phyloP scores from a whole-genome alignment of 2,113 vertebrate genomes.

The Perca flavescens region DNA sequence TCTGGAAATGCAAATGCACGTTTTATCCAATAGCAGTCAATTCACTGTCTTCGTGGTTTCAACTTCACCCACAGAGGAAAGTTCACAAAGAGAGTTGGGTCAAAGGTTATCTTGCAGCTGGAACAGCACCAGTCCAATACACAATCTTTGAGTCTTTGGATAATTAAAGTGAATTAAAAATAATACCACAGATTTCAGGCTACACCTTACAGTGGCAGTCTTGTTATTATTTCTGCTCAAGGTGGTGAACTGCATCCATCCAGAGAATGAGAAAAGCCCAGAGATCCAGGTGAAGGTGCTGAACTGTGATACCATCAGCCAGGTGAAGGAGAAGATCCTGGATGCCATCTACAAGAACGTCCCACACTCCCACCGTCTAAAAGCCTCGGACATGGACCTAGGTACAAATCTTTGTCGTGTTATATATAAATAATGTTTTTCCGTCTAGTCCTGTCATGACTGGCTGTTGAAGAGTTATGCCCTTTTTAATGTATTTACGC shows the following conservation, averaged over 20 bases:
- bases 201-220: neutral
- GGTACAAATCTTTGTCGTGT: constrained; percentile 81
- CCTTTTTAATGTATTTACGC: neutral
- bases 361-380: constrained; percentile 95
- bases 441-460: neutral
- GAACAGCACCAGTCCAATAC: no score
- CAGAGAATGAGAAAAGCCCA: constrained; percentile 93
- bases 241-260: constrained; percentile 97
- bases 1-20: no score
- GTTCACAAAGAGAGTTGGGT: no score
- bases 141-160: no score
- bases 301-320: constrained; percentile 98
- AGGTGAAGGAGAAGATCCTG: constrained; percentile 98
- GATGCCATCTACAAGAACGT: constrained; percentile 99
- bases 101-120: no score
- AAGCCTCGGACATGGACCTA: constrained; percentile 97
- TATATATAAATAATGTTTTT: neutral
- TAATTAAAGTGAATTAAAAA: no score
- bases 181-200: no score
- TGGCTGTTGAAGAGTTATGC: neutral
- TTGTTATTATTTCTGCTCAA: constrained; percentile 63
- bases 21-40: no score
- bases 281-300: constrained; percentile 97
- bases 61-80: no score
- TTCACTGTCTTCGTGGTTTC: no score